Percentiles rank a stretch among this genome's conserved stretches.
These are phyloP conservation scores for Onychomys leucogaster DNA, from an alignment of 2,797 vertebrate species.

Conservation along the genomic window DNA sequence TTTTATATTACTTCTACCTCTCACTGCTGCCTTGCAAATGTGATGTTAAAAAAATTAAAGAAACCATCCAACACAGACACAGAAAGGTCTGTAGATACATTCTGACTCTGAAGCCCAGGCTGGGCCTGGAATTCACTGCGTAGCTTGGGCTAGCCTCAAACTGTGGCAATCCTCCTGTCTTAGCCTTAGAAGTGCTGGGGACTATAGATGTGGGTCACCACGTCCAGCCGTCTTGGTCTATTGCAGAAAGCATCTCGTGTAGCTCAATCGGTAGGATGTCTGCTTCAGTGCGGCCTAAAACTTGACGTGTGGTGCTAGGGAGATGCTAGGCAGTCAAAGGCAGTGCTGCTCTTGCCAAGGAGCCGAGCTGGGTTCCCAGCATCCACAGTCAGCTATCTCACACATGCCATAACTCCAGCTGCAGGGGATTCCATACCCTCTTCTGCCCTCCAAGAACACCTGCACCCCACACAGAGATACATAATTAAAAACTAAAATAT, in stretches of 20 bases:
- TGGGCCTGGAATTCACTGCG: neutral
- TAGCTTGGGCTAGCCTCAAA: neutral
- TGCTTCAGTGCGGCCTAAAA: neutral
- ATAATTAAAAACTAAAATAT: neutral
- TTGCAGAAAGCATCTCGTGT: neutral
- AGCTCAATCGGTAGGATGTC: neutral
- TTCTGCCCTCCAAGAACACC: neutral
- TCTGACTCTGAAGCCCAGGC: neutral
- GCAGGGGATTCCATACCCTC: neutral
- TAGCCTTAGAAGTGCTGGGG: neutral
- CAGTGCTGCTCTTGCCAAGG: neutral
- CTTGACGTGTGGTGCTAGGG: too few relatives aligned
- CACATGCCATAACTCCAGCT: too few relatives aligned
- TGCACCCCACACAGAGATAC: neutral
- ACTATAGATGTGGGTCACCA: neutral
- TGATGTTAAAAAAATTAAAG: neutral
- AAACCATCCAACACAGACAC: neutral
- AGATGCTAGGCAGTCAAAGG: neutral
- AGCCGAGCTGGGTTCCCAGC: neutral
- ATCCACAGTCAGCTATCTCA: neutral
- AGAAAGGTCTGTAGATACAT: conserved; percentile 10
- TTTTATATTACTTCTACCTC: neutral
- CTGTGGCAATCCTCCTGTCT: neutral
- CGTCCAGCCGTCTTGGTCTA: neutral
- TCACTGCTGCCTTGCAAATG: neutral